Base-by-base conservation (phyloP, 2,113 vertebrate genomes). In the Zosterops pallidus region DNA sequence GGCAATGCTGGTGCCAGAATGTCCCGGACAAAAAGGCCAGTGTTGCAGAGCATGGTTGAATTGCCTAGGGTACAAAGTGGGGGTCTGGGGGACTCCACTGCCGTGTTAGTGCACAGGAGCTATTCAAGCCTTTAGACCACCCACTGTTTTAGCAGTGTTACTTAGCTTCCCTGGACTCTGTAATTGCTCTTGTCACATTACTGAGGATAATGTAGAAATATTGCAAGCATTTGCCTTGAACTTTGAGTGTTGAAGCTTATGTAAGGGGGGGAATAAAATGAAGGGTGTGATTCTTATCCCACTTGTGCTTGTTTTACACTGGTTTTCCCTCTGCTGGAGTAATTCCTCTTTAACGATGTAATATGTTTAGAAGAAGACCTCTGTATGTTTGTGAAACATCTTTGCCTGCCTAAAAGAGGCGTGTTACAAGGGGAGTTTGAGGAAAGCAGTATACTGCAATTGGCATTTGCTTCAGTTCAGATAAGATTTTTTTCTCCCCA, bases 131-230 rank as follows among this genome's bases (percentile, higher is more conserved):
- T 22, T 72, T 55, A 96, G 94, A 94, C 86, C 94, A 96, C 92
- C 69, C 93, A 80, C 72, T 76, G 57, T 50, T 94, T 57, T 41
- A 79, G 62, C 50, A 67, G 50, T 78, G 68, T 90, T 88, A 57
- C 72, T 86, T 72, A 59, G 57, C 55, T 89, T 94, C 69, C 52
- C 90, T 83, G 88, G 69, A 39, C 86, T 82, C 83, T 70, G 49
- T 78, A 90, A 96, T 95, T 94, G 59, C 80, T 84, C 91, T 92
- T 94, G 90, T 94, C 90, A 81, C 75, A 33, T 95, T 91, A 80
- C 76, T 64, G 84, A 86, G 91, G 79, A 86, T 85, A 94, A 68
- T 26, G 6, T 9, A 83, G 86, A 96, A 96, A 85, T 94, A 95
- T 44, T 86, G 84, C 50, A 77, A 79, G 55, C n/a, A 72, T 96